Percentiles rank a stretch among this genome's conserved stretches.
These are phyloP conservation scores for Eueides isabella DNA, from an alignment of 1,140 invertebrate genomes.

Conservation along the genomic window DNA sequence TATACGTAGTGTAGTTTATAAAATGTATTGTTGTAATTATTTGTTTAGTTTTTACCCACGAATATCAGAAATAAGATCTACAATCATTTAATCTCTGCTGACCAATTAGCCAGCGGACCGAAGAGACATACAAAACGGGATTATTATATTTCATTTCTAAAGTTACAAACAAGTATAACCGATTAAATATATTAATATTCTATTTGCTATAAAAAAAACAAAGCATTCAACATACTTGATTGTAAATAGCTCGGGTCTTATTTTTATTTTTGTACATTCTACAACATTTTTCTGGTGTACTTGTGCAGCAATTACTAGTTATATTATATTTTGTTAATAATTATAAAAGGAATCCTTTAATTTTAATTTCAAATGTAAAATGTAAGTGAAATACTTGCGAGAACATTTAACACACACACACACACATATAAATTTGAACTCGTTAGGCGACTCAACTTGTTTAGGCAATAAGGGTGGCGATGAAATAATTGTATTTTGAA, in stretches of 20 bases:
- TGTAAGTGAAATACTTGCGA: neutral
- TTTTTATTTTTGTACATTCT: neutral
- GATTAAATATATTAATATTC: neutral
- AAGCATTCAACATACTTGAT: neutral
- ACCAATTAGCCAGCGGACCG: conserved; percentile 3
- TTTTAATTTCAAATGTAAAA: neutral
- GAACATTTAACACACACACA: no score
- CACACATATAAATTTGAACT: neutral
- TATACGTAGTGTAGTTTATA: neutral
- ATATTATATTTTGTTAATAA: neutral
- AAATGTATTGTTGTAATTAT: neutral
- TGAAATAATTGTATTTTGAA: no score
- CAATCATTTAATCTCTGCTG: conserved; percentile 5
- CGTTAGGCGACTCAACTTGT: neutral
- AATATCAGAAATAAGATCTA: conserved; percentile 14
- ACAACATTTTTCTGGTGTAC: neutral
- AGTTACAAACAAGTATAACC: neutral
- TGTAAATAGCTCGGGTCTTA: neutral
- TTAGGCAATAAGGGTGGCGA: no score
- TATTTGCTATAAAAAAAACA: neutral
- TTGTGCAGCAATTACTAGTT: neutral
- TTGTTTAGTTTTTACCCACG: conserved; percentile 16
- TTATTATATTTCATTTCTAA: conserved; percentile 17
- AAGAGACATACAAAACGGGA: conserved; percentile 7
- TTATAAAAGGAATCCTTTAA: neutral